Base-by-base conservation (phyloP, 2,797 vertebrate species). In the Parauchenoglanis punctatus region DNA sequence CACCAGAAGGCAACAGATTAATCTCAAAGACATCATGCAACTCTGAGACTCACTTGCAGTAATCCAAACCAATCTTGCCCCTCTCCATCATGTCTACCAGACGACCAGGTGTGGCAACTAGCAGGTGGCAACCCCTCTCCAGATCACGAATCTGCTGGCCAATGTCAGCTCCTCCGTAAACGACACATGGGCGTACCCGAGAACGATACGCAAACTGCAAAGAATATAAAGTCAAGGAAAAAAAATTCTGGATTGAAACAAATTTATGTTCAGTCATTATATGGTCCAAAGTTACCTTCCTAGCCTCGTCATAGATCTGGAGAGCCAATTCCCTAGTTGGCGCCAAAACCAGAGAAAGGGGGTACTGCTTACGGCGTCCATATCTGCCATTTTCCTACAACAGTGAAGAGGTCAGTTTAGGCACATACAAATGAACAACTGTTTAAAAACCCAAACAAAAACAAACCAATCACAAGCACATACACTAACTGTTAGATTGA, bases 21-120 rank as follows among this genome's bases (percentile, higher is more conserved):
- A 46, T 46, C 70, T 73, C 35, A 46, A 23, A 44, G 35, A 15
- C 23, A 3, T 23, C n/a, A 56, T 84, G 23, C 25, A 35, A 15
- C 31, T 28, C 1, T 0, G 40, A 7, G 2, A 94, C 94, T 91
- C 87, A 99, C 97, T 97, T 99, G 98, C 98, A 99, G 77, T 97
- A 98, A 90, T 99, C 98, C 91, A 99, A 92, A 70, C 98, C 98
- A 25, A 99, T 99, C 93, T 99, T 99, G 84, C 98, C 98, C 85
- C 98, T 96, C 92, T 99, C 99, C 98, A 99, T 99, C 99, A 99
- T 99, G 89, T 99, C 99, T 85, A 99, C 98, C 86, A 99, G 96
- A 86, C 98, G 97, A 23, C 98, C 99, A 59, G 98, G 98, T 85
- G 99, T 99, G 63, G 98, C 98, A 68, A 99, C 99, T 88, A 99